Percentiles rank a stretch among this genome's conserved stretches.
phyloP scores from a whole-genome alignment of 2,797 vertebrate species.

The Leuciscus waleckii region DNA sequence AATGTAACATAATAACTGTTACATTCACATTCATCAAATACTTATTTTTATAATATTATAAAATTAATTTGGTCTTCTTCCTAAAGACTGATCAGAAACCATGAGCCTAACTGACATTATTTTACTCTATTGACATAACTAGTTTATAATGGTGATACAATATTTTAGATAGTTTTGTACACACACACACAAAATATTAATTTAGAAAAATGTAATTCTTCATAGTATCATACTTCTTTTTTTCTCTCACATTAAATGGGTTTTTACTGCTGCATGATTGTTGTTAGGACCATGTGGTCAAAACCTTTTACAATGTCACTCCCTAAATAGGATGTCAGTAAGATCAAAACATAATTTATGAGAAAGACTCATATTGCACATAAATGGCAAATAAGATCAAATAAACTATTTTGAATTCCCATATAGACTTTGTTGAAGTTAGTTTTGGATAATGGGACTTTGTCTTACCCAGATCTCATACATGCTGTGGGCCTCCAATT shows the following conservation, averaged over 20 bases:
- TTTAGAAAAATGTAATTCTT: not conserved
- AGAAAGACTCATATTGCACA: not conserved
- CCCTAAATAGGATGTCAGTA: not conserved
- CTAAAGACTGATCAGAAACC: not conserved
- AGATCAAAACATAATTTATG: not conserved
- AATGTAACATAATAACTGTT: not conserved
- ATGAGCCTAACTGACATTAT: not conserved
- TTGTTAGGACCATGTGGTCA: not conserved
- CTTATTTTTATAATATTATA: not conserved
- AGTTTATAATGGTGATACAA: not conserved
- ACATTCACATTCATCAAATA: not conserved
- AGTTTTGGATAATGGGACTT: not conserved
- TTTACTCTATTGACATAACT: not conserved
- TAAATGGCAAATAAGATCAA: not conserved
- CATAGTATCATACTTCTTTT: not conserved
- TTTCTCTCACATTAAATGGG: not conserved
- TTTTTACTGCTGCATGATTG: not conserved
- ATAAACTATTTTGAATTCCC: not conserved
- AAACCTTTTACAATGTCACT: not conserved
- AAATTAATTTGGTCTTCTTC: not conserved
- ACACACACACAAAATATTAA: too few species aligned
- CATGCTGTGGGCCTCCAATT: slow-evolving; percentile 91
- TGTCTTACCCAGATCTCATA: slow-evolving; percentile 92
- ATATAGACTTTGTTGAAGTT: not conserved
- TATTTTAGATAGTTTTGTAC: not conserved